phyloP scores from a whole-genome alignment of 2,113 vertebrate genomes.

The Naja naja region DNA sequence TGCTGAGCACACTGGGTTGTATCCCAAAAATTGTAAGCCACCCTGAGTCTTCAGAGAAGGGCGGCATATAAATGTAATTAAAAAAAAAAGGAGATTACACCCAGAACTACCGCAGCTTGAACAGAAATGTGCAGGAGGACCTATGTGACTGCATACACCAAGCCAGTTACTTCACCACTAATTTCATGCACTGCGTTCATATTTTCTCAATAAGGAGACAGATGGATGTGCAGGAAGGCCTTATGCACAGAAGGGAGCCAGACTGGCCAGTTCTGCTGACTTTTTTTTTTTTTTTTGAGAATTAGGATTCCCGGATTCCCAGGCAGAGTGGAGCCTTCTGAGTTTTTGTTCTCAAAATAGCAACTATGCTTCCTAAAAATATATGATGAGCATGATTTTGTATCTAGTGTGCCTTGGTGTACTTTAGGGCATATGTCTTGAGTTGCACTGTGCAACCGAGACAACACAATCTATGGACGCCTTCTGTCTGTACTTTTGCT shows the following conservation, averaged over 20 bases:
- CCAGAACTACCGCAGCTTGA: not conserved
- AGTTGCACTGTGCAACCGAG: slow-evolving; percentile 31
- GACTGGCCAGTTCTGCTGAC: not conserved
- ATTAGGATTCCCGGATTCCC: not conserved
- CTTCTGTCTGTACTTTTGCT: not conserved
- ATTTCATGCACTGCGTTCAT: not conserved
- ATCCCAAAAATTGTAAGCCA: too few relatives aligned
- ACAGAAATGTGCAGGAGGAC: not conserved
- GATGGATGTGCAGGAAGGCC: not conserved
- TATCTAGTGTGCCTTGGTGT: not conserved
- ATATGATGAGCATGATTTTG: not conserved
- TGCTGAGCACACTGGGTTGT: too few relatives aligned
- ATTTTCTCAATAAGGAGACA: not conserved
- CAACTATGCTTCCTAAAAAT: not conserved
- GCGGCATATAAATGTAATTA: too few relatives aligned
- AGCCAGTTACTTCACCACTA: not conserved
- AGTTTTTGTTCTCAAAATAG: slow-evolving; percentile 4
- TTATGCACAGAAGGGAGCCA: not conserved
- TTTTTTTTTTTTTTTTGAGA: not conserved
- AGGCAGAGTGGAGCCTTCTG: slow-evolving; percentile 1
- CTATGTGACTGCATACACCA: not conserved
- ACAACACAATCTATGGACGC: slow-evolving; percentile 27
- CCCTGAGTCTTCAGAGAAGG: too few relatives aligned
- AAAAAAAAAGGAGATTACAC: not conserved
- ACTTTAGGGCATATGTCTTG: slow-evolving; percentile 6